Conservation (phyloP, 2,113 vertebrate species). For the Carassius auratus region DNA sequence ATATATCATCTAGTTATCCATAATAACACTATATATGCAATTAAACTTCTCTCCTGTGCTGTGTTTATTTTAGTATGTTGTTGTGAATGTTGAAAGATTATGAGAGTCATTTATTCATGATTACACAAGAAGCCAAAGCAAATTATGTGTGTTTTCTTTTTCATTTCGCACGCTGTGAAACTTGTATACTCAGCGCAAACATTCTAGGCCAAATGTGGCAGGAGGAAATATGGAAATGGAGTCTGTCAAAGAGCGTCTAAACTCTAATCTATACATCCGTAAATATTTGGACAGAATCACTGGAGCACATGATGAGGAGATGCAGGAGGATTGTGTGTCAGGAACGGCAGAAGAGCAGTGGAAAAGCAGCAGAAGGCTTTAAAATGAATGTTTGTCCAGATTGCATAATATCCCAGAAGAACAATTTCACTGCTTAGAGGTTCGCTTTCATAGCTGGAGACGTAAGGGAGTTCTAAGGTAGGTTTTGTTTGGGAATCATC, state of each 20-base stretch:
- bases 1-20: not conserved
- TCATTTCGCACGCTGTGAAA: not conserved
- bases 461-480: not conserved
- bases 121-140: conserved; percentile 30
- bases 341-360: not conserved
- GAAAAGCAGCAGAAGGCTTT: not conserved
- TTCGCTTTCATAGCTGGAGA: not conserved
- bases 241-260: conserved; percentile 2
- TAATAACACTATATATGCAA: not conserved
- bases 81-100: not conserved
- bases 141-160: not conserved
- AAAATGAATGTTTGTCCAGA: conserved; percentile 2
- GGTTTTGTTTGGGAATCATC: not conserved
- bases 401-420: conserved; percentile 3
- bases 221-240: not conserved
- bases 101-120: conserved; percentile 36
- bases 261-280: not conserved
- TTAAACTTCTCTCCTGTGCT: not conserved
- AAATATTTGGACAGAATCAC: conserved; percentile 22
- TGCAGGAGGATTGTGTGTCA: not conserved
- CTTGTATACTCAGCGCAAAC: conserved; percentile 5
- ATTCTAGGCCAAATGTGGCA: conserved; percentile 14
- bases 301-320: not conserved
- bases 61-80: no score
- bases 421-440: not conserved